Conservation (phyloP, 1,140 invertebrate genomes). For the Drosophila prosaltans region DNA sequence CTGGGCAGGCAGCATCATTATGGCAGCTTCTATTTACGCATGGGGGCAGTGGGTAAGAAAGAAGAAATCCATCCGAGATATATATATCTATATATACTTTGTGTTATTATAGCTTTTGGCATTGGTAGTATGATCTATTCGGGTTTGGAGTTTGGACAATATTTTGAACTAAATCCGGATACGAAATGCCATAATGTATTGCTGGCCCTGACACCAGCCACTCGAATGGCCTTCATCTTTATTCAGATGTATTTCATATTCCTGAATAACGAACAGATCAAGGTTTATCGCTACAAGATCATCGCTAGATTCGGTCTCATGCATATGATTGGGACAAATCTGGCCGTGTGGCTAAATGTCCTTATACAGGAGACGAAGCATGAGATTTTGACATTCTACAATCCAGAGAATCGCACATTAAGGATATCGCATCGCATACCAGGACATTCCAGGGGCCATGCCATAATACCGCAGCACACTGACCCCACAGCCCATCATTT, state of each 20-base stretch:
- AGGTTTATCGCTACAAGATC: conserved; percentile 93
- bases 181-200: conserved; percentile 94
- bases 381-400: conserved; percentile 95
- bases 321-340: conserved; percentile 98
- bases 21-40: conserved; percentile 95
- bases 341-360: conserved; percentile 96
- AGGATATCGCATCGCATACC: conserved; percentile 88
- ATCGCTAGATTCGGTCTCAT: conserved; percentile 95
- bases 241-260: conserved; percentile 99
- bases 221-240: conserved; percentile 96
- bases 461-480: conserved; percentile 55
- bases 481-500: conserved; percentile 85
- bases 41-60: conserved; percentile 93
- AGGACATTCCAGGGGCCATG: conserved; percentile 79
- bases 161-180: conserved; percentile 93
- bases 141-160: conserved; percentile 95
- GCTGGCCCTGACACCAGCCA: conserved; percentile 92
- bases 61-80: too few relatives aligned
- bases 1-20: conserved; percentile 88
- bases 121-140: conserved; percentile 98
- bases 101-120: conserved; percentile 89
- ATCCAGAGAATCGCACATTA: conserved; percentile 92
- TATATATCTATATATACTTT: conserved; percentile 29
- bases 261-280: conserved; percentile 96
- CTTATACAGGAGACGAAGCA: conserved; percentile 96